Base-by-base conservation (phyloP, 2,888 invertebrate species). In the Brenthis daphne region DNA sequence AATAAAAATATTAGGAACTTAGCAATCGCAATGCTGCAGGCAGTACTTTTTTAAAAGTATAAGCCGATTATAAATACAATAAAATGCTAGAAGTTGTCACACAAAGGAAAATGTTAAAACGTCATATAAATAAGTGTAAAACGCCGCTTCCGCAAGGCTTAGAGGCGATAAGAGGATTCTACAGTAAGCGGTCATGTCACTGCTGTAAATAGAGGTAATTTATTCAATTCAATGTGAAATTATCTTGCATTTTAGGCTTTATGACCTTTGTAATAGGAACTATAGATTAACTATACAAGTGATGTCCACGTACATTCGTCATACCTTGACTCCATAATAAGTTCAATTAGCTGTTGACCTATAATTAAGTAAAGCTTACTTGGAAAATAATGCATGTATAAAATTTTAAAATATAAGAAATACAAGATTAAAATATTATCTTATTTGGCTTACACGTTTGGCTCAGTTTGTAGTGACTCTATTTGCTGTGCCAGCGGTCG, bases 131-230 rank as follows among this genome's bases (percentile, higher is more conserved):
- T 53, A 53, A 33, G 24, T 54, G 58, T 60, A 66, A 60, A 66
- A 43, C 61, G 48, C 2, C 67, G 50, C 56, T 68, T 68, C 64
- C 58, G 65, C 55, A 55, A 51, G 55, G 68, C 68, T 68, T 68
- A 65, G 3, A n/a, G 29, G 29, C 57, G 64, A 65, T 68, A 69
- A 69, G 65, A 69, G 69, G 69, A 69, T 69, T 69, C 57, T 12
- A 47, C 51, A 56, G 47, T 69, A 69, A 69, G 69, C 69, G 69
- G 69, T 69, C 69, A 69, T 69, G 65, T 69, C 57, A 69, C 69
- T 67, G 67, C 61, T 61, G 65, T 61, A 65, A 61, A 60, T 51
- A 57, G 65, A 61, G 69, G 53, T 61, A 65, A 65, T 63, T 66
- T 67, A 51, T 67, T 57, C 67, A 61, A 57, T 43, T 57, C 24